Percentiles rank a stretch among this genome's conserved stretches.
These are phyloP conservation scores for Sterrhoptilus dennistouni DNA, from an alignment of 2,113 vertebrate species.

Conservation along the genomic window DNA sequence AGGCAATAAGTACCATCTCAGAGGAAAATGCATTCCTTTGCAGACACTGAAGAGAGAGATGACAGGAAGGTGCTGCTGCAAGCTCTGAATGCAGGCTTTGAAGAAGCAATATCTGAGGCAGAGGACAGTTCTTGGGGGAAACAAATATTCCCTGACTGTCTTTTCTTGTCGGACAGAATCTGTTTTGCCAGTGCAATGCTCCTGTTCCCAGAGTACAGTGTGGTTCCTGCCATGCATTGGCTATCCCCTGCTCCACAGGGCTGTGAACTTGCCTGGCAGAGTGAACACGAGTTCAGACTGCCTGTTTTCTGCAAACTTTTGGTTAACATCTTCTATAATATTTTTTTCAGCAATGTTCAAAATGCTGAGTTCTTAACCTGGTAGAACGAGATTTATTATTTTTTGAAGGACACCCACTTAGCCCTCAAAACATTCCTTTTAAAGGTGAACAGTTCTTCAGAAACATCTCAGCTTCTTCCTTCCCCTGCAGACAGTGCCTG, in stretches of 20 bases:
- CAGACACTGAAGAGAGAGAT: background rate
- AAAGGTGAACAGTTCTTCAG: background rate
- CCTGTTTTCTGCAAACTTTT: background rate
- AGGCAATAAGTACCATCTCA: background rate
- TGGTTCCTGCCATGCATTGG: fast-evolving
- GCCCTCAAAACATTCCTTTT: background rate
- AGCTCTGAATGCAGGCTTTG: background rate
- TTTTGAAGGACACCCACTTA: background rate
- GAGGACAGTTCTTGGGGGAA: background rate
- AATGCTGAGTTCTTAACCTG: background rate
- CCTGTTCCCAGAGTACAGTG: background rate
- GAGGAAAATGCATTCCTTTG: background rate
- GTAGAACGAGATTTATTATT: background rate
- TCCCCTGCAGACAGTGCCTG: background rate
- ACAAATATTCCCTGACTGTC: background rate
- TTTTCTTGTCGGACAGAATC: background rate
- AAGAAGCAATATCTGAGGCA: background rate
- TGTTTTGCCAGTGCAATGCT: background rate
- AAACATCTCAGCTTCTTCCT: background rate
- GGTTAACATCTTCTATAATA: background rate
- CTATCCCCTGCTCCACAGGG: background rate
- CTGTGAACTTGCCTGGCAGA: background rate
- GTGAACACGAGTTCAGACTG: fast-evolving
- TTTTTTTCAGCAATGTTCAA: background rate
- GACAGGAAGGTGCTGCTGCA: background rate